Conservation (phyloP, 2,797 vertebrate genomes). For the Hipposideros larvatus region DNA sequence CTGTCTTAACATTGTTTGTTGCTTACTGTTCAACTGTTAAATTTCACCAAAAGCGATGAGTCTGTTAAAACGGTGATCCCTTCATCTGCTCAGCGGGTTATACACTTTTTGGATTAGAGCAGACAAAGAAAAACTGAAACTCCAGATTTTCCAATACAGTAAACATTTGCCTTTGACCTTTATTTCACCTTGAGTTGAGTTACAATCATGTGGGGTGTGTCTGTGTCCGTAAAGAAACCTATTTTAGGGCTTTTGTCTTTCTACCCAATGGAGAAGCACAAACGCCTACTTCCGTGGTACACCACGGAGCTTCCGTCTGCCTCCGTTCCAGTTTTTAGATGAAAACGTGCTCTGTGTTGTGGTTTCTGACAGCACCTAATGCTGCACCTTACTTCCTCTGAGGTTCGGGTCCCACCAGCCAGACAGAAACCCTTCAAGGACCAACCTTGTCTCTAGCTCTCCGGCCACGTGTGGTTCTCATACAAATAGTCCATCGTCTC, state of each 20-base stretch:
- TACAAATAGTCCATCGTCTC: rapidly evolving
- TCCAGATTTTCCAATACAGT: conserved; percentile 76
- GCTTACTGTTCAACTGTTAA: conserved; percentile 81
- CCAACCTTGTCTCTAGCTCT: rapidly evolving
- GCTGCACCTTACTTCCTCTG: background rate
- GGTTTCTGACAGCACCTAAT: background rate
- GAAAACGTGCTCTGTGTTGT: rapidly evolving
- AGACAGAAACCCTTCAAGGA: rapidly evolving
- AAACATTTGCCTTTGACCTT: conserved; percentile 78
- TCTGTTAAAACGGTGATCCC: conserved; percentile 84
- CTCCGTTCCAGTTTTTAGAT: rapidly evolving
- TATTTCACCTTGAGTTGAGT: conserved; percentile 71
- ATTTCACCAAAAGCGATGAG: conserved; percentile 81
- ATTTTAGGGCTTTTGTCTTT: background rate
- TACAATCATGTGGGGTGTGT: background rate
- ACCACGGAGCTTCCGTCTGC: rapidly evolving
- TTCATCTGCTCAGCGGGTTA: conserved; percentile 88
- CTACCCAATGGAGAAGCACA: background rate
- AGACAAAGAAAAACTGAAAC: conserved; percentile 83
- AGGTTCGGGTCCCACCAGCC: background rate
- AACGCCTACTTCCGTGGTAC: rapidly evolving
- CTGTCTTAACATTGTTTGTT: conserved; percentile 82
- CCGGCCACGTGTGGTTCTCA: rapidly evolving
- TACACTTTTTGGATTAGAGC: conserved; percentile 83
- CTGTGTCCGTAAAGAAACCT: conserved; percentile 63